Conservation (phyloP, 2,888 invertebrate species). For the Oegoconia quadripuncta region DNA sequence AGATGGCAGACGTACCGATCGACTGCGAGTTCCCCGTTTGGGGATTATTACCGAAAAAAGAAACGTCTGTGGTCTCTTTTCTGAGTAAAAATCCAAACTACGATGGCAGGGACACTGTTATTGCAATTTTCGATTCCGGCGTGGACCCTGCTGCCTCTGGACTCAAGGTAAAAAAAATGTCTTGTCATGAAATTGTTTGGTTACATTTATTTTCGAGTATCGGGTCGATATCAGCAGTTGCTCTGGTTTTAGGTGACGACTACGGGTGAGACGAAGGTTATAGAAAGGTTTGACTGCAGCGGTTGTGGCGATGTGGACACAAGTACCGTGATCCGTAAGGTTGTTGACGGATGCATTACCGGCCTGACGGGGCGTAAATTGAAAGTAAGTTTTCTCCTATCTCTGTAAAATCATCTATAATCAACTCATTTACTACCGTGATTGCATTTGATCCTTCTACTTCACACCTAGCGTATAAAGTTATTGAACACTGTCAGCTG, state of each 20-base stretch:
- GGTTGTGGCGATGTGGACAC: constrained; percentile 99
- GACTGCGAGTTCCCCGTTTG: constrained; percentile 88
- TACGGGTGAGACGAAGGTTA: constrained; percentile 94
- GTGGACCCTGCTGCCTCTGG: constrained; percentile 98
- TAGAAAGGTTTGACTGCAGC: constrained; percentile 96
- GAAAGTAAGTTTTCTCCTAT: constrained; percentile 80
- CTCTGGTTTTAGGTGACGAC: constrained; percentile 84
- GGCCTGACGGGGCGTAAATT: constrained; percentile 93
- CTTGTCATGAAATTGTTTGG: constrained; percentile 56
- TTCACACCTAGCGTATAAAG: too few relatives aligned
- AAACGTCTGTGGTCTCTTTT: constrained; percentile 94
- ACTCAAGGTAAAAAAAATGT: constrained; percentile 86
- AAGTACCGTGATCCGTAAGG: constrained; percentile 75
- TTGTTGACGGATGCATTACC: constrained; percentile 84
- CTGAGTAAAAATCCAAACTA: constrained; percentile 92
- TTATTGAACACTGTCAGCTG: not conserved
- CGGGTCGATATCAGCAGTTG: constrained; percentile 23
- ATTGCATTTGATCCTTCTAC: too few relatives aligned
- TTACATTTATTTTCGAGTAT: constrained; percentile 34
- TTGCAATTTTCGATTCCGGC: constrained; percentile 98
- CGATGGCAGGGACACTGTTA: constrained; percentile 94
- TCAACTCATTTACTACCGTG: too few relatives aligned
- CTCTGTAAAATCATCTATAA: constrained; percentile 1
- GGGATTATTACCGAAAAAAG: constrained; percentile 95
- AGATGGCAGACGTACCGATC: constrained; percentile 77